These are phyloP conservation scores for Emberiza fucata DNA, from an alignment of 2,113 vertebrate species.

Conservation along the genomic window DNA sequence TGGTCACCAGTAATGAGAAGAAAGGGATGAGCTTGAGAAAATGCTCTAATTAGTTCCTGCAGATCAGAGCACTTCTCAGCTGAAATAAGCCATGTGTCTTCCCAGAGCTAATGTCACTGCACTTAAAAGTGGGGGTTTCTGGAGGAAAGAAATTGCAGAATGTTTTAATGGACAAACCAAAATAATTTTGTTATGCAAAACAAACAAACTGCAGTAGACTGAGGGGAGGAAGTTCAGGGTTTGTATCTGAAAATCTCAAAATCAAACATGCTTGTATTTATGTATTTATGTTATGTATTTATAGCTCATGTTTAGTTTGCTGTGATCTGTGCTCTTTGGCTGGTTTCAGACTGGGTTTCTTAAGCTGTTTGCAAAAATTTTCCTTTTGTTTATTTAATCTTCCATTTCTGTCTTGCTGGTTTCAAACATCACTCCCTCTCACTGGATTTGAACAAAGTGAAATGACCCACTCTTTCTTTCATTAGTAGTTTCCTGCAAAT, in stretches of 20 bases:
- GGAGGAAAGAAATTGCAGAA: background rate
- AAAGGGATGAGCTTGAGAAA: constrained; percentile 17
- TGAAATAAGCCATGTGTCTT: constrained; percentile 24
- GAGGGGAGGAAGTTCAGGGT: background rate
- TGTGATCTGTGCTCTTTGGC: background rate
- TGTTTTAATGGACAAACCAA: background rate
- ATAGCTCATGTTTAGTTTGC: background rate
- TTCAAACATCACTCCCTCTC: background rate
- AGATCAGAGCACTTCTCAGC: constrained; percentile 26
- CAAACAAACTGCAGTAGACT: background rate
- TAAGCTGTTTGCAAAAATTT: background rate
- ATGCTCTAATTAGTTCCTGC: constrained; percentile 47
- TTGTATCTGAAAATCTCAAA: constrained; percentile 3
- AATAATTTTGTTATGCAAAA: background rate
- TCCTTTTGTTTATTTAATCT: background rate
- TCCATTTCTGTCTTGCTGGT: background rate
- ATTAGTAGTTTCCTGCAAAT: constrained; percentile 45
- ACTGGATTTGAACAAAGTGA: background rate
- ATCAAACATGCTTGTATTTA: background rate
- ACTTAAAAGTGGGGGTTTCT: background rate
- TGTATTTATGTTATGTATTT: background rate
- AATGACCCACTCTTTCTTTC: constrained; percentile 43
- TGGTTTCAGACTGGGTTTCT: background rate
- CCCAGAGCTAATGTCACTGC: constrained; percentile 2
- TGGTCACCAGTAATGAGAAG: constrained; percentile 62